phyloP scores from a whole-genome alignment of 2,888 invertebrate species.

The Marronus borbonicus region DNA sequence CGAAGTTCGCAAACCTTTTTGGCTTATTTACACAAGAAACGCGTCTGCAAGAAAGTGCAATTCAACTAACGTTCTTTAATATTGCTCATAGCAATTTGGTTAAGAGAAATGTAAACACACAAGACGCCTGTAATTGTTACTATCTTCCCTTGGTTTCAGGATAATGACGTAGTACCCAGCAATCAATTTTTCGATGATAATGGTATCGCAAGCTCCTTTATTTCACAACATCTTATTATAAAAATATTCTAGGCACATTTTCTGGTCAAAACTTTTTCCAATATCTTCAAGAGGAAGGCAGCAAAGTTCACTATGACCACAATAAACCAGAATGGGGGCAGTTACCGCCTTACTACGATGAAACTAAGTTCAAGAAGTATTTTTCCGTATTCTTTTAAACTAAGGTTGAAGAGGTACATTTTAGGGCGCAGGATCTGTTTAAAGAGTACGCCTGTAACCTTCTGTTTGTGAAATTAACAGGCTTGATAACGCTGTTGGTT shows the following conservation, averaged over 20 bases:
- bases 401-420: background rate
- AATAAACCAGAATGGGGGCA: background rate
- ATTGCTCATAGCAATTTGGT: too few species aligned
- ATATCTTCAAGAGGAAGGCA: slow-evolving; percentile 22
- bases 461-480: slow-evolving; percentile 81
- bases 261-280: slow-evolving; percentile 11
- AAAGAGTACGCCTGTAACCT: slow-evolving; percentile 80
- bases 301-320: slow-evolving; percentile 32
- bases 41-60: too few species aligned
- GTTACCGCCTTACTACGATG: slow-evolving; percentile 40
- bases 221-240: too few species aligned
- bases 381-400: background rate
- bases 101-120: too few species aligned
- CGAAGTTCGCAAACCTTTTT: too few species aligned
- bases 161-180: background rate
- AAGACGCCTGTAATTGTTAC: background rate
- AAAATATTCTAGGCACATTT: slow-evolving; percentile 9
- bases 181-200: slow-evolving; percentile 19
- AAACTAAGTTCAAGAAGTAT: slow-evolving; percentile 41
- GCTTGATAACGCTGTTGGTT: slow-evolving; percentile 83
- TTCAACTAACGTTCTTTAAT: too few species aligned
- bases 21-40: too few species aligned
- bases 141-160: background rate
- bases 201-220: background rate
- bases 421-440: slow-evolving; percentile 83